A percentile compares a stretch with the other conserved stretches of the same genome.
These are phyloP conservation scores for Triplophysa dalaica DNA, from an alignment of 2,113 vertebrate genomes.

Conservation along the genomic window DNA sequence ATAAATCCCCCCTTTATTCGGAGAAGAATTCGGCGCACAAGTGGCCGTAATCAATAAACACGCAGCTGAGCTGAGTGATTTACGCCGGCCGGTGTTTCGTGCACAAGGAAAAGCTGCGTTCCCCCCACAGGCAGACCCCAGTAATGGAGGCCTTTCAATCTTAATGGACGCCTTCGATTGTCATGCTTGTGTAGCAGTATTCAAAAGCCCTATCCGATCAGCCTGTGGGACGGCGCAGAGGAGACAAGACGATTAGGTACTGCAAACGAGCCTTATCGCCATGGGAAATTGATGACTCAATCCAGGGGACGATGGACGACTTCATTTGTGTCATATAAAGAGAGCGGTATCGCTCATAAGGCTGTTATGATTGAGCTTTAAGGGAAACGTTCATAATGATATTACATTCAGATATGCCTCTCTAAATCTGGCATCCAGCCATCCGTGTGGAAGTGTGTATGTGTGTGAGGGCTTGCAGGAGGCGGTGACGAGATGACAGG, in stretches of 20 bases:
- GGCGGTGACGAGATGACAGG: constrained; percentile 4
- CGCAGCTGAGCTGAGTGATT: constrained; percentile 89
- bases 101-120: constrained; percentile 88
- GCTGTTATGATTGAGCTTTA: constrained; percentile 97
- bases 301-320: constrained; percentile 93
- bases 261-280: constrained; percentile 96
- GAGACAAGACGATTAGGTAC: constrained; percentile 97
- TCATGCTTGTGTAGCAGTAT: constrained; percentile 88
- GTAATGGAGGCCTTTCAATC: constrained; percentile 92
- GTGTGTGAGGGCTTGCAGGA: background rate
- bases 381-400: constrained; percentile 97
- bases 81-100: constrained; percentile 89
- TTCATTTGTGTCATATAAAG: constrained; percentile 96
- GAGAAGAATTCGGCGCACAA: constrained; percentile 92
- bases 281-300: constrained; percentile 97
- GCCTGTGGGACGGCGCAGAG: constrained; percentile 88
- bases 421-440: constrained; percentile 96
- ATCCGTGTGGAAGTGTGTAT: constrained; percentile 61
- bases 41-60: constrained; percentile 98
- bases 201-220: constrained; percentile 96
- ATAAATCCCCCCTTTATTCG: constrained; percentile 97
- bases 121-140: constrained; percentile 84
- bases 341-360: constrained; percentile 94
- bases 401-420: constrained; percentile 97
- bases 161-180: constrained; percentile 91